A percentile compares a stretch with the other conserved stretches of the same genome.
These are phyloP conservation scores for Neomorphus geoffroyi DNA, from an alignment of 2,797 vertebrate genomes.

Conservation along the genomic window DNA sequence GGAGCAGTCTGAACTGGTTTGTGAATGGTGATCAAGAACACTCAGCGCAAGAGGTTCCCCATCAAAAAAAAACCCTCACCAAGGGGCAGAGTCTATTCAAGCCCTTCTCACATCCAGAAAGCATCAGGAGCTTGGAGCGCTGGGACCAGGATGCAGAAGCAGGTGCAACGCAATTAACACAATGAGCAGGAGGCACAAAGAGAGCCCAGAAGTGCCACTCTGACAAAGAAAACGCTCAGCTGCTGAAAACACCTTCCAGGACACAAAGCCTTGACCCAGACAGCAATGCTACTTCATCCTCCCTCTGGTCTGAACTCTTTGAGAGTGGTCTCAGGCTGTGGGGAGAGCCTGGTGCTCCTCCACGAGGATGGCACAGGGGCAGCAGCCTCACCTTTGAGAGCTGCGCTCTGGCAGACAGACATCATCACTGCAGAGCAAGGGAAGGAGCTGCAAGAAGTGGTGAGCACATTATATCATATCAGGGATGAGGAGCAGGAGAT, in stretches of 20 bases:
- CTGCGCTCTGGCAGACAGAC: background rate
- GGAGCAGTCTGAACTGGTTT: background rate
- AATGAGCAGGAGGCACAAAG: background rate
- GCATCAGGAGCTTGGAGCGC: background rate
- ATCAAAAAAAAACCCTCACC: background rate
- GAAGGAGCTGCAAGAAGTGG: background rate
- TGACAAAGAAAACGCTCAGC: background rate
- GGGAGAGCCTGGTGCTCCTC: background rate
- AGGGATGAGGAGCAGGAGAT: background rate
- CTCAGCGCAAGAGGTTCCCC: background rate
- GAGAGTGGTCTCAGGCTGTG: background rate
- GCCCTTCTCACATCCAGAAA: background rate
- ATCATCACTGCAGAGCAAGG: accelerated
- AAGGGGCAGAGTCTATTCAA: background rate
- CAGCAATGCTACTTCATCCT: background rate
- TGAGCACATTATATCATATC: accelerated
- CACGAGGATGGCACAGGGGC: background rate
- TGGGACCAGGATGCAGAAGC: background rate
- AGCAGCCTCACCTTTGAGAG: background rate
- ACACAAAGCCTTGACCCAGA: background rate
- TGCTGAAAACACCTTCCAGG: background rate
- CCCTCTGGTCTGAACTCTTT: background rate
- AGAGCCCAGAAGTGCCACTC: background rate
- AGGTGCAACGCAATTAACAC: background rate
- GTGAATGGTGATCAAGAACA: accelerated